Base-by-base conservation (phyloP, 2,797 vertebrate genomes). In the Chromis chromis region DNA sequence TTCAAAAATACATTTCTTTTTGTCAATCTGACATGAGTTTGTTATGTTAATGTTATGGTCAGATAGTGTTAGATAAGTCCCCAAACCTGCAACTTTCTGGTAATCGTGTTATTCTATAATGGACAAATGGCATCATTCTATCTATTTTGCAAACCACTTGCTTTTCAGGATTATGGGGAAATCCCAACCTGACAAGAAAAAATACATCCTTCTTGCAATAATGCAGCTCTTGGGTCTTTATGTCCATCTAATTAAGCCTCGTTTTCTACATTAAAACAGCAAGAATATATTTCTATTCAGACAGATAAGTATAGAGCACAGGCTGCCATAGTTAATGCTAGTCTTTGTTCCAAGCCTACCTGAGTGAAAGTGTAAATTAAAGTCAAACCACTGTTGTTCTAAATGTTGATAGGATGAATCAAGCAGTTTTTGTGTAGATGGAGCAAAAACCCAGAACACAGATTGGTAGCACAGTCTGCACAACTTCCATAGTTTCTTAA, bases 401-500 rank as follows among this genome's bases (percentile, higher is more conserved):
- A 42, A 42, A 42, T 42, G 39, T 16, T 16, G 7, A 16, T 14
- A 3, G 17, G 16, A 46, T 46, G 42, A 46, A 46, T 46, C 13
- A 16, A 46, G n/a, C n/a, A 10, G 1, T 22, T 46, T 24, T 42
- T 5, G 1, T 42, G 1, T 25, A 24, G 11, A 55, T 25, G 17
- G 19, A 46, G 21, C n/a, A 19, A 49, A 21, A n/a, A 21, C n/a
- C 46, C 11, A n/a, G 25, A 27, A 55, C 39, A 40, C 17, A 42
- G 25, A 68, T 65, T 33, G 10, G 48, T 21, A 48, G 57, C 7
- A 50, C 40, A 52, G 56, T 65, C 63, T 86, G 65, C 44, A 65
- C 56, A 65, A 53, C 75, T 77, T 58, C 12, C 52, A 81, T 65
- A 78, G 49, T 31, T 46, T 79, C 74, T 78, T 66, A 75, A 90